Conservation (phyloP, 1,140 invertebrate genomes). For the Drosophila eugracilis region DNA sequence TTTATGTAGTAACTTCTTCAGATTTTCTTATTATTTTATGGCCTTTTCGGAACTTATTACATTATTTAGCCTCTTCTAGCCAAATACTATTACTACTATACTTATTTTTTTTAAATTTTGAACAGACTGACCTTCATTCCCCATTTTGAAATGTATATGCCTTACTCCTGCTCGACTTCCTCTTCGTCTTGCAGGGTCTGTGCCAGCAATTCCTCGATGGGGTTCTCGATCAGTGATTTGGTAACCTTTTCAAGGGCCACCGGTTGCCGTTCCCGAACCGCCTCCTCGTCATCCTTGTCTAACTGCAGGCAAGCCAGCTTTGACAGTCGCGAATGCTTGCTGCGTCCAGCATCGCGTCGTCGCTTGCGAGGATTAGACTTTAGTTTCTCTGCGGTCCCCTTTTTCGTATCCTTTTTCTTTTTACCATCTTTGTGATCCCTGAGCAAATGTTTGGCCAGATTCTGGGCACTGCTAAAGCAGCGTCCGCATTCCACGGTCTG, state of each 20-base stretch:
- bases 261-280: slow-evolving; percentile 48
- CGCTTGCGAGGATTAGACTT: slow-evolving; percentile 47
- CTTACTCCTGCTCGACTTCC: neutral
- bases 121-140: neutral
- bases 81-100: neutral
- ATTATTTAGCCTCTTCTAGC: neutral
- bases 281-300: slow-evolving; percentile 61
- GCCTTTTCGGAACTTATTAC: too few species aligned
- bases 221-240: slow-evolving; percentile 19
- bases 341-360: slow-evolving; percentile 66
- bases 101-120: neutral
- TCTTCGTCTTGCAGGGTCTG: slow-evolving; percentile 11
- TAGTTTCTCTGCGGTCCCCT: too few species aligned
- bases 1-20: neutral
- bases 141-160: neutral
- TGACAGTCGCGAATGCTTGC: slow-evolving; percentile 54
- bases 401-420: neutral
- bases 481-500: slow-evolving; percentile 53
- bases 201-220: slow-evolving; percentile 16
- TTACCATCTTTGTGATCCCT: slow-evolving; percentile 36
- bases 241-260: slow-evolving; percentile 44
- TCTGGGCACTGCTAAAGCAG: slow-evolving; percentile 74
- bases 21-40: neutral
- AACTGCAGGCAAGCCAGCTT: slow-evolving; percentile 60
- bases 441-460: slow-evolving; percentile 64